Base-by-base conservation (phyloP, 2,888 invertebrate genomes). In the Himalopsyche tibetana region DNA sequence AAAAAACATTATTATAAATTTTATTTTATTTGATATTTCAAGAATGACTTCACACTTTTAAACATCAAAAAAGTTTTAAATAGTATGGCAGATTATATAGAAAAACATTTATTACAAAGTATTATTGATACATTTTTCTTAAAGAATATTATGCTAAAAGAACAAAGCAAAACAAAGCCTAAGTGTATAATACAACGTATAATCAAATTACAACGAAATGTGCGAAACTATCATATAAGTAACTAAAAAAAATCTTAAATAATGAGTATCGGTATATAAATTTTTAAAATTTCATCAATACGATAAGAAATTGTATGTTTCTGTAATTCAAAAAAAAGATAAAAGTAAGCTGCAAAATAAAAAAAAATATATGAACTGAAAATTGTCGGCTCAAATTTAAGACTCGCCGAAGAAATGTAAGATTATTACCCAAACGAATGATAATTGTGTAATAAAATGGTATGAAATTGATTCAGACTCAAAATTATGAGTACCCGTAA, bases 201-300 rank as follows among this genome's bases (percentile, higher is more conserved):
- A 63, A 63, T 63, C 63, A 63, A 63, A 63, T 63, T 63, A 63
- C 8, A 63, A 63, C 63, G 63, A 63, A 51, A 63, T 63, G 63
- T 63, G 63, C 63, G 63, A 63, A 63, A 19, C 15, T 63, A 63
- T 19, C 19, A 63, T 63, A 63, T 63, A 19, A 80, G 42, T 56
- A 84, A 56, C 38, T 17, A 56, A 80, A 28, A 80, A 55, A 55
- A 81, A 36, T 36, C 84, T 82, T 82, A 84, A 86, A 19, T 84
- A 86, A 86, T 86, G 86, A 86, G 86, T 86, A 86, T 86, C 86
- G 51, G 69, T 82, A 42, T 38, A 82, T 82, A 82, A 86, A 84
- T 11, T 19, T 2, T 12, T 0, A 2, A 19, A 63, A 63, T 63
- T 63, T 28, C 63, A 63, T 6, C 3, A 28, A 8, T 8, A 8